Conservation (phyloP, 2,888 invertebrate species). For the Acrobeloides nanus region DNA sequence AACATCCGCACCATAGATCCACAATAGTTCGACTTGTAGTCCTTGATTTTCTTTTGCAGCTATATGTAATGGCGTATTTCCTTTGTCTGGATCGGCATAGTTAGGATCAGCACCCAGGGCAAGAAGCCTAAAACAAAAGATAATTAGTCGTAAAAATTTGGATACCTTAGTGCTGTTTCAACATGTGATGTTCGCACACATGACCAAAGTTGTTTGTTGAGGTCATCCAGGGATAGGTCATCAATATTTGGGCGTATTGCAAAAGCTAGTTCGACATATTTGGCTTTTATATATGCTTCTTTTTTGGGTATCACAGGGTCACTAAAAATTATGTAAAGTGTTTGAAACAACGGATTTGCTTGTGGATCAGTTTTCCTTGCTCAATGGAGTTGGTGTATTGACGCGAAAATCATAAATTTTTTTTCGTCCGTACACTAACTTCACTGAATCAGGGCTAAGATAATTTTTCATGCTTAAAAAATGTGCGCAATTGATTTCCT, state of each 20-base stretch:
- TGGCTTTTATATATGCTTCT: conserved; percentile 85
- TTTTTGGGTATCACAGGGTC: conserved; percentile 70
- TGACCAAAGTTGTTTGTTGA: conserved; percentile 55
- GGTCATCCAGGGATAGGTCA: conserved; percentile 50
- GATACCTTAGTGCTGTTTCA: conserved; percentile 85
- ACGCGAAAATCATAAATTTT: too few species aligned
- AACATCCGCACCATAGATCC: conserved; percentile 88
- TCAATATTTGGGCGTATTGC: conserved; percentile 65
- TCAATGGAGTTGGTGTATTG: too few species aligned
- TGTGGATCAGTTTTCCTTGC: too few species aligned
- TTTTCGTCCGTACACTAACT: too few species aligned
- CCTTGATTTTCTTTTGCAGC: conserved; percentile 87
- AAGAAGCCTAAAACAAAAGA: too few species aligned
- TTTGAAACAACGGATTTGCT: too few species aligned
- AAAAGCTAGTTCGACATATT: conserved; percentile 80
- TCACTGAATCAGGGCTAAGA: too few species aligned
- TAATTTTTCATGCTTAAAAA: too few species aligned
- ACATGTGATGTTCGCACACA: conserved; percentile 87
- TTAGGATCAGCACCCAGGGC: conserved; percentile 95
- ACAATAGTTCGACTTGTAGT: conserved; percentile 67
- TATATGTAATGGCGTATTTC: conserved; percentile 81
- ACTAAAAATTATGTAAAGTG: conserved; percentile 24
- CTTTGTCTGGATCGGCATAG: conserved; percentile 82
- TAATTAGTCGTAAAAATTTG: too few species aligned
- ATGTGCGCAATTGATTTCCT: too few species aligned